These are phyloP conservation scores for Oreochromis spilurus DNA, from an alignment of 2,113 vertebrate genomes.

Conservation along the genomic window DNA sequence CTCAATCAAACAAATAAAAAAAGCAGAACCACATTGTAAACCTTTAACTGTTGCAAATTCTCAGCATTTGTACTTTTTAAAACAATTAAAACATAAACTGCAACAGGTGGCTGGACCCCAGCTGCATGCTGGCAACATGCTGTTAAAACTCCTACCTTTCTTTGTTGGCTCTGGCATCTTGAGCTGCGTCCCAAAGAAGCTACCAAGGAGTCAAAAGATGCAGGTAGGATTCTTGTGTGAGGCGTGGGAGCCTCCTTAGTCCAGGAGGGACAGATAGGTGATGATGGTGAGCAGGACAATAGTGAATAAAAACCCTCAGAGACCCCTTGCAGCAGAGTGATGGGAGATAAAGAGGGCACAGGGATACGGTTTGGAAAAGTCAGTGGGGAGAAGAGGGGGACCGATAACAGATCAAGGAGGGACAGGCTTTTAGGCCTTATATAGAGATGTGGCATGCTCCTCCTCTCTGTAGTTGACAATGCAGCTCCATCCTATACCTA, in stretches of 20 bases:
- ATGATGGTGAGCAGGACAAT: background rate
- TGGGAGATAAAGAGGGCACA: constrained; percentile 48
- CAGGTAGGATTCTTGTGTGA: constrained; percentile 27
- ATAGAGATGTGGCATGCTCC: constrained; percentile 64
- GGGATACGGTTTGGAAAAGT: constrained; percentile 37
- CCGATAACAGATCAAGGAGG: constrained; percentile 61
- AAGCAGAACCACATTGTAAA: background rate
- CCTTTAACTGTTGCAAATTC: background rate
- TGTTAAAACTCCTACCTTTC: constrained; percentile 67
- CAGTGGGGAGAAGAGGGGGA: constrained; percentile 43
- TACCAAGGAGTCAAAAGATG: constrained; percentile 26
- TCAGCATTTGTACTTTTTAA: background rate
- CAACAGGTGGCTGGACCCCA: background rate
- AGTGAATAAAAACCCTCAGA: constrained; percentile 11
- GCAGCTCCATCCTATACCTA: background rate
- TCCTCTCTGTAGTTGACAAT: constrained; percentile 57
- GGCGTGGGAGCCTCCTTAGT: constrained; percentile 28
- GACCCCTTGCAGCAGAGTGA: constrained; percentile 42
- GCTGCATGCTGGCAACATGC: background rate
- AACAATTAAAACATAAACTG: background rate
- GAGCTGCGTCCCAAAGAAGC: constrained; percentile 57
- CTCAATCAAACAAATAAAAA: background rate
- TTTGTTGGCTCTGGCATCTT: constrained; percentile 80
- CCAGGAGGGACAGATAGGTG: constrained; percentile 21
- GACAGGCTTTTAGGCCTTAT: constrained; percentile 68